Evolutionary conservation across 2,888 invertebrate genomes (phyloP).

Genomic region (Lepidocyrtinus sp.): DNA sequence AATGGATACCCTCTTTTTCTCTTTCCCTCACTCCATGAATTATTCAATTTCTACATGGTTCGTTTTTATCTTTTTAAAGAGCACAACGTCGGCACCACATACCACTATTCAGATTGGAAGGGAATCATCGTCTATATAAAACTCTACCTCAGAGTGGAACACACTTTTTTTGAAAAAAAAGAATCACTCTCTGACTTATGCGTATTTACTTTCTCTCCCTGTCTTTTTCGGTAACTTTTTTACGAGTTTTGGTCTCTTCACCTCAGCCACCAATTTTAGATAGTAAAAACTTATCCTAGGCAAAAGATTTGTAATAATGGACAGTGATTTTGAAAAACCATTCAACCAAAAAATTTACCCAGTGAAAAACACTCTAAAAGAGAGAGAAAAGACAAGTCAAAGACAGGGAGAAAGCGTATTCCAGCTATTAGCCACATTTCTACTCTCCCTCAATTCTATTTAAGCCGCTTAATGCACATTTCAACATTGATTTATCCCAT

Average conservation of each 20-base stretch:
- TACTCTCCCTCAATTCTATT: too few relatives aligned
- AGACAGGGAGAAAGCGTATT: too few relatives aligned
- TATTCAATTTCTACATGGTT: conserved; percentile 39
- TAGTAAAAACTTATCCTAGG: not conserved
- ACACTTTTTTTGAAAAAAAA: conserved; percentile 4
- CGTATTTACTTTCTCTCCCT: conserved; percentile 41
- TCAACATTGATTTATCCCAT: too few relatives aligned
- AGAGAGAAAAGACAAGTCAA: conserved; percentile 6
- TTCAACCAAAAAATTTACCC: conserved; percentile 21
- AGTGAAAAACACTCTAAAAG: too few relatives aligned
- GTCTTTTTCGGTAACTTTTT: conserved; percentile 24
- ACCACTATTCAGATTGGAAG: not conserved
- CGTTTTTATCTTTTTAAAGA: not conserved
- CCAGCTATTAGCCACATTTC: too few relatives aligned
- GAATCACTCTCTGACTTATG: conserved; percentile 41
- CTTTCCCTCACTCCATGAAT: conserved; percentile 40
- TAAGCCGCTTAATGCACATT: too few relatives aligned
- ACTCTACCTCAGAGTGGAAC: conserved; percentile 3
- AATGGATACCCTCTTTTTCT: conserved; percentile 19
- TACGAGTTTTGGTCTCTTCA: conserved; percentile 42
- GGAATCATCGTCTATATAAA: too few relatives aligned
- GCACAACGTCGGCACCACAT: not conserved
- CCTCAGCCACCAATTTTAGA: too few relatives aligned
- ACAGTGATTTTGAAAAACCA: conserved; percentile 26
- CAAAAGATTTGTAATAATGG: conserved; percentile 25